Evolutionary conservation across 35 echinoderm and acorn worm species (phyloP), one percentile per base, ranked within the genome.

Genomic region (Eucidaris tribuloides): DNA sequence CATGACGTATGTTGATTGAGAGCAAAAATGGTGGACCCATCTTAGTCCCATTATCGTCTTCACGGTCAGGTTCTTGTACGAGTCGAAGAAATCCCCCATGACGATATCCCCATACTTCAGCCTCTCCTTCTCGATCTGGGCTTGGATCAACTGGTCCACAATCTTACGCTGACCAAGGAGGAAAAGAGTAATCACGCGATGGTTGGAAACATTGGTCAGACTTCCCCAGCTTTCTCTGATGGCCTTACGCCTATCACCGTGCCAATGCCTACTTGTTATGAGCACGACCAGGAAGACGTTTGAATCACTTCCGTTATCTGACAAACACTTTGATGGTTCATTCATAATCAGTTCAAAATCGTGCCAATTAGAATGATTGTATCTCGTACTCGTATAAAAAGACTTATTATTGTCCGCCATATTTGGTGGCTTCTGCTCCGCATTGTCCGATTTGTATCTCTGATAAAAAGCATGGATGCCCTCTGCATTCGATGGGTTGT

Each of bases 41-140:
- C 83, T 92, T 41, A 92, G 46, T 7, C 43, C 85, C 79, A 82
- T 82, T n/a, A 92, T 70, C 13, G 79, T 88, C 43, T 92, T 92
- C 56, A 92, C 37, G 2, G 90, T 92, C 40, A 92, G 40, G 58
- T 92, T 92, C 28, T 62, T 58, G 79, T 92, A 92, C 45, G 78
- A 72, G 35, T 92, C 90, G 17, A 59, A n/a, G 39, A 87, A 92
- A 55, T 92, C 90, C 33, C 68, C 84, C 78, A 87, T 81, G 23
- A 92, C 36, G 0, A 92, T 62, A 50, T 92, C 90, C 2, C 70
- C 41, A 40, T 88, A 62, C 15, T 61, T 52, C 0, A 19, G 42
- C 17, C 52, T 64, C 40, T 92, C 90, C 42, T 76, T 22, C 28
- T 78, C 36, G 41, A 92, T 62, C 27, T n/a, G 7, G 34, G 17